Percentiles rank a stretch among this genome's conserved stretches.
Evolutionary conservation across 2,113 vertebrate genomes (phyloP).

Genomic region (Diglossa brunneiventris): DNA sequence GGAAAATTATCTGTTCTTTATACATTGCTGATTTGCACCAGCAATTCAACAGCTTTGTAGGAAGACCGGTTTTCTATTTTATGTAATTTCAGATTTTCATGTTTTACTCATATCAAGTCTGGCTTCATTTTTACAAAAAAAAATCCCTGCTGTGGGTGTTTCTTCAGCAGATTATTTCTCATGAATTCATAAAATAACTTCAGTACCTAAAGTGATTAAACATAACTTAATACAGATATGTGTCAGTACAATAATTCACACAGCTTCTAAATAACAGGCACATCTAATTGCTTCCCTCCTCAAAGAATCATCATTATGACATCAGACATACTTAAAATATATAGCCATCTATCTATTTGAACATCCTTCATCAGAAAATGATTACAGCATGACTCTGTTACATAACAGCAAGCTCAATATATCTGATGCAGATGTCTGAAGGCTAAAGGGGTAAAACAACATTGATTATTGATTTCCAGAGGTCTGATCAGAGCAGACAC

Average conservation of each 20-base stretch:
- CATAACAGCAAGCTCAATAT: background rate
- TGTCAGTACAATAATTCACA: background rate
- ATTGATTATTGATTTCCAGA: background rate
- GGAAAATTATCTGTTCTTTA: background rate
- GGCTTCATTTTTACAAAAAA: background rate
- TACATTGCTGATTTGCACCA: background rate
- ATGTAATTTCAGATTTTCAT: background rate
- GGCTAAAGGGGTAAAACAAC: background rate
- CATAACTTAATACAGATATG: background rate
- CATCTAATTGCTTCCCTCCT: background rate
- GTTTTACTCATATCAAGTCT: background rate
- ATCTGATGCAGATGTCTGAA: background rate
- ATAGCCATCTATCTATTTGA: too few relatives aligned
- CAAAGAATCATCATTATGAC: background rate
- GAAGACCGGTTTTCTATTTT: background rate
- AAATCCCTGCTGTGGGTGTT: background rate
- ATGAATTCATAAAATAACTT: background rate
- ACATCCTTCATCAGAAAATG: background rate
- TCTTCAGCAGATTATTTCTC: background rate
- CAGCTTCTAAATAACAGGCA: background rate
- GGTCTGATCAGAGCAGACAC: background rate
- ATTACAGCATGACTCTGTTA: background rate
- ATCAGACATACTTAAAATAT: background rate
- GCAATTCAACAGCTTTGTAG: background rate
- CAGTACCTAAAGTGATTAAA: background rate